These are phyloP conservation scores for Tiaroga cobitis DNA, from an alignment of 2,797 vertebrate species.

Conservation along the genomic window DNA sequence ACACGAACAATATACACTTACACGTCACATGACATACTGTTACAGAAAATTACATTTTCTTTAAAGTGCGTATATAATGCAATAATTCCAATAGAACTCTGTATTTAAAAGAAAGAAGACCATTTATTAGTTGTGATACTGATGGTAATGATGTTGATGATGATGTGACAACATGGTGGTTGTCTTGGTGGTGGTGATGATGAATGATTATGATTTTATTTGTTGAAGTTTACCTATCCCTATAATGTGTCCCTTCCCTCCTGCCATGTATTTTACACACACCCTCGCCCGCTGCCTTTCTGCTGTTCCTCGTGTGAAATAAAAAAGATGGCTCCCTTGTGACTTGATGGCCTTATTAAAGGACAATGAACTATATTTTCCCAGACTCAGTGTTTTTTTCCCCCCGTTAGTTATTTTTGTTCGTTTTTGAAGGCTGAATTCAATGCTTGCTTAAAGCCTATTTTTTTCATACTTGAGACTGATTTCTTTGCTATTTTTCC, in stretches of 20 bases:
- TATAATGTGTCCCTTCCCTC: conserved; percentile 66
- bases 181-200: conserved; percentile 29
- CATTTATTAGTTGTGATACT: conserved; percentile 42
- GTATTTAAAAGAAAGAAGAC: conserved; percentile 57
- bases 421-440: not conserved
- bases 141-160: conserved; percentile 53
- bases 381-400: conserved; percentile 47
- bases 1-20: conserved; percentile 63
- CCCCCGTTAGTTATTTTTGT: not conserved
- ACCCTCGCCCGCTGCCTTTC: conserved; percentile 62
- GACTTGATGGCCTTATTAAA: conserved; percentile 76
- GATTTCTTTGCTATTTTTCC: not conserved
- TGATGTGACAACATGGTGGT: conserved; percentile 49
- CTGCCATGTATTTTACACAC: conserved; percentile 68
- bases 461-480: not conserved
- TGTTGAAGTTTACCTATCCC: conserved; percentile 62
- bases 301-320: conserved; percentile 63
- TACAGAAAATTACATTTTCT: conserved; percentile 67
- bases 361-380: conserved; percentile 69
- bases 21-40: conserved; percentile 43
- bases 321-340: conserved; percentile 65
- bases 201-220: conserved; percentile 51
- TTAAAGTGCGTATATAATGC: conserved; percentile 87
- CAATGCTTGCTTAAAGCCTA: not conserved
- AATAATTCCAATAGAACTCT: conserved; percentile 82